Conservation (phyloP, 2,797 vertebrate species). For the Arremon brunneinucha region DNA sequence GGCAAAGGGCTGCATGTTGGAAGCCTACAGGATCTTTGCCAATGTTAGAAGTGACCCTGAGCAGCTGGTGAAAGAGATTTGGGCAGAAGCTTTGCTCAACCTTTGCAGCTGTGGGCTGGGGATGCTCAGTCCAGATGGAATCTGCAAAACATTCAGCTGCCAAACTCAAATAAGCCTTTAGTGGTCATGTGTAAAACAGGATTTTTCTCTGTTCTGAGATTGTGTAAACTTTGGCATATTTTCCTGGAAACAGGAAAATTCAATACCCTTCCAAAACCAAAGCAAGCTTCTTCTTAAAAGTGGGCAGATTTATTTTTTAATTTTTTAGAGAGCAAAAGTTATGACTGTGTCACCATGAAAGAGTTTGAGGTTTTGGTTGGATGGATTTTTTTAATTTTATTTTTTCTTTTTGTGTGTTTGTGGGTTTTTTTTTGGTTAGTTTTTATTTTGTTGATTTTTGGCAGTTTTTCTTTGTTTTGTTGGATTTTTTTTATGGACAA, state of each 20-base stretch:
- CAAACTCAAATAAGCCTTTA: conserved; percentile 19
- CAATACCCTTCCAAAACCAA: neutral
- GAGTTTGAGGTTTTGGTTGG: neutral
- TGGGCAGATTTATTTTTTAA: rapidly evolving
- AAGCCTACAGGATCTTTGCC: neutral
- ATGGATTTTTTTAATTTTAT: neutral
- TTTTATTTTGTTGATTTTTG: neutral
- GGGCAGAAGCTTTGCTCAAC: neutral
- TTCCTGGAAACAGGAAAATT: neutral
- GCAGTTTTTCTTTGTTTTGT: neutral
- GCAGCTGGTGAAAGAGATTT: conserved; percentile 48
- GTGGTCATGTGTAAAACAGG: neutral
- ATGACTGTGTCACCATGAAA: neutral
- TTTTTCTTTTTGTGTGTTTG: neutral
- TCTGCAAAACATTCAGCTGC: conserved; percentile 15
- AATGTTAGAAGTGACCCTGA: conserved; percentile 15
- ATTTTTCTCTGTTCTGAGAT: neutral
- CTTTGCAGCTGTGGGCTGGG: neutral
- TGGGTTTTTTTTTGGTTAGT: neutral
- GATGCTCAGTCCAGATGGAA: conserved; percentile 42
- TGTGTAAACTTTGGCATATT: conserved; percentile 12
- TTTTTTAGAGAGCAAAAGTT: neutral
- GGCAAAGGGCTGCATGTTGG: neutral
- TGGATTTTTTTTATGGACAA: neutral
- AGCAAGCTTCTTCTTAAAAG: neutral